Evolutionary conservation across 2,888 invertebrate genomes (phyloP), one percentile per base, ranked within the genome.

Genomic region (Cerastis leucographa): DNA sequence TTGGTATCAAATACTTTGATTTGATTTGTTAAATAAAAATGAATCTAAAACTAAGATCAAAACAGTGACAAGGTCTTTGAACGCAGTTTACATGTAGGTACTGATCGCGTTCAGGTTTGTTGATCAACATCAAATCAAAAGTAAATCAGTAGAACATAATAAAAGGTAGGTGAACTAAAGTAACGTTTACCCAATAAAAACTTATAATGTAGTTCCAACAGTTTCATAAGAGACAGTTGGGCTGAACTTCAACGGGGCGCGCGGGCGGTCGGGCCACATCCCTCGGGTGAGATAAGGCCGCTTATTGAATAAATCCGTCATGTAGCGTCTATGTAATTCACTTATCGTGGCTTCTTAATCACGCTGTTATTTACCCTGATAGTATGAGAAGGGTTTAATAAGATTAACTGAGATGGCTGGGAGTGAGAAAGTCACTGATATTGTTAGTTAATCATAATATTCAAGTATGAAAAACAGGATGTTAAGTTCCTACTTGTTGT

Each of bases 241-340:
- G 40, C 5, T 54, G 61, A 80, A 51, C 14, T 62, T 61, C 2
- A 35, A 9, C 4, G 8, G 54, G 42, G 29, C 5, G 25, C 6
- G 2, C 8, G 70, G 44, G n/a, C n/a, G n/a, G n/a, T n/a, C n/a
- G n/a, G n/a, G 46, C n/a, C n/a, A 2, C 14, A 6, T 80, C 62
- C 73, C 80, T 5, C 0, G 46, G 40, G 69, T 69, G 42, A 25
- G 80, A 76, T 76, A 44, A 70, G 22, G 17, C 49, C 59, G 70
- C 59, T 76, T 70, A 76, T 80, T 70, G 42, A 70, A 61, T 80
- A 80, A 70, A 80, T 25, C 59, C 12, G 70, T 69, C 59, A 44
- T 44, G 59, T 51, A 79, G 40, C n/a, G 29, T 7, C 46, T 42
- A 35, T 29, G 8, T 40, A 54, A 54, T 80, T 54, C 62, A 54